Percentiles rank a stretch among this genome's conserved stretches.
phyloP scores from a whole-genome alignment of 2,888 invertebrate genomes.

The Tenodera sinensis region DNA sequence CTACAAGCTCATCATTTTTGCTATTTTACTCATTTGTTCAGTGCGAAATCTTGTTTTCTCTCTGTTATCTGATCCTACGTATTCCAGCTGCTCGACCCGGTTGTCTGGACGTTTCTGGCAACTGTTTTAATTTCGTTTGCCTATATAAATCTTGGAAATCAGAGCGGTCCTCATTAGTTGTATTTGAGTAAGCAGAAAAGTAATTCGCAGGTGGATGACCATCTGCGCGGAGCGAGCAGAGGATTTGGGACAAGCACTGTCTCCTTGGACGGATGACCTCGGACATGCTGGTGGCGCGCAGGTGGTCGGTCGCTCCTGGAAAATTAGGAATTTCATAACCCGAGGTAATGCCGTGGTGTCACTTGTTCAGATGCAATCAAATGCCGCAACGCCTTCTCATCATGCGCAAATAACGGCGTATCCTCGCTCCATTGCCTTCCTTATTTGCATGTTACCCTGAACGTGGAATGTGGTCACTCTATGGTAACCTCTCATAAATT shows the following conservation, averaged over 20 bases:
- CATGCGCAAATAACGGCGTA: neutral
- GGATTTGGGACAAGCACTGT: neutral
- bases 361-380: neutral
- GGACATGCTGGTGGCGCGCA: neutral
- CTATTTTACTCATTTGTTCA: too few relatives aligned
- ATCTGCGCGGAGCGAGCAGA: neutral
- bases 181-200: neutral
- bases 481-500: neutral
- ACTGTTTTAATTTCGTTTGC: too few relatives aligned
- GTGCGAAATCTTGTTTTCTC: too few relatives aligned
- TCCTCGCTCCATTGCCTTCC: neutral
- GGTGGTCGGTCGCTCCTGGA: neutral
- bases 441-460: neutral
- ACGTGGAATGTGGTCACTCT: neutral
- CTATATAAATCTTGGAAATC: too few relatives aligned
- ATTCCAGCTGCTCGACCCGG: too few relatives aligned
- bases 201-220: neutral
- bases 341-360: neutral
- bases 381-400: neutral
- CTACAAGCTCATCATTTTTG: too few relatives aligned
- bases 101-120: too few relatives aligned
- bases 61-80: too few relatives aligned
- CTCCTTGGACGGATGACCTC: neutral
- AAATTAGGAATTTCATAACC: neutral
- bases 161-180: too few relatives aligned